phyloP scores from a whole-genome alignment of 1,140 invertebrate species.

The Araneus ventricosus region DNA sequence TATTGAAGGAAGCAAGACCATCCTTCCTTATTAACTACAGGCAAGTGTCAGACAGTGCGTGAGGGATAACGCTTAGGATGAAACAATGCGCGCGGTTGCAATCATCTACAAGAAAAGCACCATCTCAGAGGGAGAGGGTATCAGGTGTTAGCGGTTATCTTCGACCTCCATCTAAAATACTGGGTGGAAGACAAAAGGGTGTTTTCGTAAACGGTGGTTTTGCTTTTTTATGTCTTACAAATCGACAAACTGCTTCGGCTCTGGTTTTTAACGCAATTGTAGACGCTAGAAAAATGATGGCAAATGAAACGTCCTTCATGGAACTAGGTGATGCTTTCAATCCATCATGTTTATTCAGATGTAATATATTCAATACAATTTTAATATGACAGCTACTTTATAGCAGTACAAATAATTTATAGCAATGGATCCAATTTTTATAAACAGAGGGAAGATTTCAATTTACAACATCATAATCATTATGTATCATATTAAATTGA shows the following conservation, averaged over 20 bases:
- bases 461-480: too few species aligned
- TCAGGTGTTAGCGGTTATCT: slow-evolving; percentile 11
- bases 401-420: too few species aligned
- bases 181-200: slow-evolving; percentile 1
- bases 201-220: neutral
- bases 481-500: too few species aligned
- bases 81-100: slow-evolving; percentile 41
- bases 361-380: neutral
- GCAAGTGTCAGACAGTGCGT: slow-evolving; percentile 10
- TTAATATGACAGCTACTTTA: too few species aligned
- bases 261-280: neutral
- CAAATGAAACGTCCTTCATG: neutral
- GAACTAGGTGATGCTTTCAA: neutral
- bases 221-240: neutral
- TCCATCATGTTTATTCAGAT: neutral
- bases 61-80: neutral
- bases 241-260: neutral
- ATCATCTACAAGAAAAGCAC: neutral
- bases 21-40: neutral
- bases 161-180: neutral
- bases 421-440: too few species aligned
- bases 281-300: slow-evolving; percentile 1
- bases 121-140: neutral
- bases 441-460: too few species aligned
- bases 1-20: neutral